Conservation (phyloP, 2,888 invertebrate genomes). For the Meliscaeva auricollis region DNA sequence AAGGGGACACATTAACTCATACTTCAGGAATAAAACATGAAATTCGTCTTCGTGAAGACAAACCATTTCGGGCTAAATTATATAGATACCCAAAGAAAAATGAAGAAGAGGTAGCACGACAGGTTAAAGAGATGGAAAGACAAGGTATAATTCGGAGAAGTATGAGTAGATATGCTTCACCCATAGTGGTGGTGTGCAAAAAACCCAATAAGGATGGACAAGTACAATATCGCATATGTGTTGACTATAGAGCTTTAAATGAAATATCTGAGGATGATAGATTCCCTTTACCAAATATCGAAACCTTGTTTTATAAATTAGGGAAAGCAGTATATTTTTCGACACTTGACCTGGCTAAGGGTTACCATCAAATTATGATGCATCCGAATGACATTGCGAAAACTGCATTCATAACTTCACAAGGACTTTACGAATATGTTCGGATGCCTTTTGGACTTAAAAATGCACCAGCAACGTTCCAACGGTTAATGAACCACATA, state of each 20-base stretch:
- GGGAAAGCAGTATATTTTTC: conserved; percentile 30
- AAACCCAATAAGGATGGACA: conserved; percentile 17
- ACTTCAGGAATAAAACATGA: conserved; percentile 28
- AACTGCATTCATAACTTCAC: not conserved
- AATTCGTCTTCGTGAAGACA: conserved; percentile 13
- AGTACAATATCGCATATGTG: conserved; percentile 15
- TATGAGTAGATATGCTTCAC: conserved; percentile 22
- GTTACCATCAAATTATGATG: conserved; percentile 22
- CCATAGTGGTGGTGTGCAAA: conserved; percentile 14
- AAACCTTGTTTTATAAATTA: conserved; percentile 18
- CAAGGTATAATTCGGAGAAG: conserved; percentile 12
- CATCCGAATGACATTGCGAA: conserved; percentile 12
- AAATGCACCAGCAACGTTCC: conserved; percentile 13
- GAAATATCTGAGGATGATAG: conserved; percentile 3
- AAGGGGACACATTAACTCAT: not conserved
- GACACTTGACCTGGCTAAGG: conserved; percentile 4
- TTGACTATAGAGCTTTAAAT: conserved; percentile 15
- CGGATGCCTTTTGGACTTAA: not conserved
- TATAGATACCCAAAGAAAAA: conserved; percentile 5
- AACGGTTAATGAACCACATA: conserved; percentile 6
- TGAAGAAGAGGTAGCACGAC: no score
- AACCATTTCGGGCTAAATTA: conserved; percentile 11
- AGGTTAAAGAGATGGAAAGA: no score
- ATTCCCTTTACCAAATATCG: conserved; percentile 33
- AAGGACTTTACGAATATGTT: conserved; percentile 2